phyloP scores from a whole-genome alignment of 1,140 invertebrate species.

The Ladona fulva region DNA sequence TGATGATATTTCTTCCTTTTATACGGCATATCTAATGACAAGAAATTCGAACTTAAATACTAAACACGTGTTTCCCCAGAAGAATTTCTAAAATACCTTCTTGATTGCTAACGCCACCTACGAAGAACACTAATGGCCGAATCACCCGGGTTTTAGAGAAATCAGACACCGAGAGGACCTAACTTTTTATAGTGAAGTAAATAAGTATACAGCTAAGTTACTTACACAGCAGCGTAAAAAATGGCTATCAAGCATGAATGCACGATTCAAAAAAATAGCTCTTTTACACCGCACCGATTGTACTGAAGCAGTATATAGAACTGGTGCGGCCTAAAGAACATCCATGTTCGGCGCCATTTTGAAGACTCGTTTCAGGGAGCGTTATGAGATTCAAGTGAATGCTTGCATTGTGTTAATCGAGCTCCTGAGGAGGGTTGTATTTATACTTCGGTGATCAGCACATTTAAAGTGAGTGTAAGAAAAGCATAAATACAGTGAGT shows the following conservation, averaged over 20 bases:
- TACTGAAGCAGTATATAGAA: not conserved
- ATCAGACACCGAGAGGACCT: not conserved
- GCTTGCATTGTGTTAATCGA: not conserved
- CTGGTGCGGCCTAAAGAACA: not conserved
- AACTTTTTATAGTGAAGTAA: not conserved
- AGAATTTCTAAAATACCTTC: not conserved
- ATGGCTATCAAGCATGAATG: no score
- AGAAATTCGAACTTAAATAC: not conserved
- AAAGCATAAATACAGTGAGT: not conserved
- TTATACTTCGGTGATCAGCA: not conserved
- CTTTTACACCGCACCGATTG: no score
- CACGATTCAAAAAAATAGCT: no score
- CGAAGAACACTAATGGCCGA: not conserved
- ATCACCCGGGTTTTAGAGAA: not conserved
- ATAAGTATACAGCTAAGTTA: no score
- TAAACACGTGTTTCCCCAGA: not conserved
- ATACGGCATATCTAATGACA: conserved; percentile 41
- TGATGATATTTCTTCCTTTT: conserved; percentile 66
- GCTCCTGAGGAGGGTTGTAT: not conserved
- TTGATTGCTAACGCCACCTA: conserved; percentile 3
- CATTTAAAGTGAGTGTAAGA: not conserved
- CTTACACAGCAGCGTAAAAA: no score
- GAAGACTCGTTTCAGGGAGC: not conserved
- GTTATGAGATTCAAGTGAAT: not conserved
- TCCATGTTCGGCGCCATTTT: not conserved